Evolutionary conservation across 2,797 vertebrate genomes (phyloP).

Genomic region (Nyctibius grandis): DNA sequence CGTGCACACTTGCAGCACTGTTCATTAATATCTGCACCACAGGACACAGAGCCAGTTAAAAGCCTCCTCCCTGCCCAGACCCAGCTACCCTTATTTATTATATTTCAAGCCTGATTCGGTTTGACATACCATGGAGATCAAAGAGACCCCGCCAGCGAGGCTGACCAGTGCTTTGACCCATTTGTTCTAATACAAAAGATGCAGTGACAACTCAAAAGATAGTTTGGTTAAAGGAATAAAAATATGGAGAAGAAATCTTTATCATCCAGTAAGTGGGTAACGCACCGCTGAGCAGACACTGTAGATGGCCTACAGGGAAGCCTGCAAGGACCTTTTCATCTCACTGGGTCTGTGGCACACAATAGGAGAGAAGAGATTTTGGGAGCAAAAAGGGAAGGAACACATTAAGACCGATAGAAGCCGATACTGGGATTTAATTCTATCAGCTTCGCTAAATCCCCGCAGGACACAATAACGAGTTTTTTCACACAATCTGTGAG

Average conservation of each 20-base stretch:
- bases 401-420: conserved; percentile 12
- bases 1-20: not conserved
- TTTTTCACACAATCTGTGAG: not conserved
- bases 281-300: conserved; percentile 35
- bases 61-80: conserved; percentile 26
- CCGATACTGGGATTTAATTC: not conserved
- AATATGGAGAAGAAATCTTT: conserved; percentile 57
- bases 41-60: conserved; percentile 8
- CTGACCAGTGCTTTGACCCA: conserved; percentile 26
- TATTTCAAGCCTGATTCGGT: conserved; percentile 49
- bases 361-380: conserved; percentile 31
- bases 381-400: conserved; percentile 34
- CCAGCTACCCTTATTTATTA: conserved; percentile 9
- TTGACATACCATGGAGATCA: conserved; percentile 43
- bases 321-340: conserved; percentile 58
- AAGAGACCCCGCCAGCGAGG: conserved; percentile 16
- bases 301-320: conserved; percentile 40
- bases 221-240: conserved; percentile 63
- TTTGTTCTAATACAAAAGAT: conserved; percentile 33
- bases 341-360: conserved; percentile 31
- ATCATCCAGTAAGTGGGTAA: conserved; percentile 40
- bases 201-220: conserved; percentile 26
- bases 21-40: conserved; percentile 44
- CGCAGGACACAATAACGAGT: not conserved
- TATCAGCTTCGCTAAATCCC: not conserved